Percentiles rank a stretch among this genome's conserved stretches.
These are phyloP conservation scores for Empidonax traillii DNA, from an alignment of 2,113 vertebrate genomes.

Conservation along the genomic window DNA sequence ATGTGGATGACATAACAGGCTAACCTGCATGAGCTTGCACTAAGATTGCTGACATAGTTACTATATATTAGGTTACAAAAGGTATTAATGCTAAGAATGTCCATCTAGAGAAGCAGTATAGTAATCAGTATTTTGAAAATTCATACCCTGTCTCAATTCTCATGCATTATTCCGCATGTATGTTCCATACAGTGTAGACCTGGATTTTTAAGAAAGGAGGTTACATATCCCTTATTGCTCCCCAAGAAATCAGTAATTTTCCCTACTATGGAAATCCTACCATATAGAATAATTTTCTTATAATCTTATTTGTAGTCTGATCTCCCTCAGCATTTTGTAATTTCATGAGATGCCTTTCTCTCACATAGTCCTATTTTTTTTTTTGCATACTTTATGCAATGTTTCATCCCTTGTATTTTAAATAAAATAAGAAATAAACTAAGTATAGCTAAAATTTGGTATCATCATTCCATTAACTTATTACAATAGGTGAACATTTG, in stretches of 20 bases:
- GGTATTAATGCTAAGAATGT: background rate
- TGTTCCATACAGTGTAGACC: background rate
- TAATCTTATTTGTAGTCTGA: background rate
- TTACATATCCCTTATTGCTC: background rate
- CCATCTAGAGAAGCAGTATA: background rate
- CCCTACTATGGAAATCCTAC: background rate
- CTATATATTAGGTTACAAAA: background rate
- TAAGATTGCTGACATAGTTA: background rate
- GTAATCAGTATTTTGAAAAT: background rate
- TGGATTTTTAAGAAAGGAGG: background rate
- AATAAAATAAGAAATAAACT: constrained; percentile 51
- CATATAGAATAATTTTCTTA: background rate
- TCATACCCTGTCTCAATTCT: background rate
- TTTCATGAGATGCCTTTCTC: background rate
- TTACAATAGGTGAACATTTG: background rate
- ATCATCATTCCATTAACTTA: constrained; percentile 20
- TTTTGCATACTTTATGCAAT: background rate
- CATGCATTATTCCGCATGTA: background rate
- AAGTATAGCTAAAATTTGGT: constrained; percentile 1
- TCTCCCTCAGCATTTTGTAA: background rate
- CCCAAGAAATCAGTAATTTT: background rate
- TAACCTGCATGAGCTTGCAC: background rate
- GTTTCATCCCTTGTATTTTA: constrained; percentile 20
- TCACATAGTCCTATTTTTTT: background rate
- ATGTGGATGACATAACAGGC: background rate